These are phyloP conservation scores for Fundulus diaphanus DNA, from an alignment of 2,797 vertebrate genomes.

Conservation along the genomic window DNA sequence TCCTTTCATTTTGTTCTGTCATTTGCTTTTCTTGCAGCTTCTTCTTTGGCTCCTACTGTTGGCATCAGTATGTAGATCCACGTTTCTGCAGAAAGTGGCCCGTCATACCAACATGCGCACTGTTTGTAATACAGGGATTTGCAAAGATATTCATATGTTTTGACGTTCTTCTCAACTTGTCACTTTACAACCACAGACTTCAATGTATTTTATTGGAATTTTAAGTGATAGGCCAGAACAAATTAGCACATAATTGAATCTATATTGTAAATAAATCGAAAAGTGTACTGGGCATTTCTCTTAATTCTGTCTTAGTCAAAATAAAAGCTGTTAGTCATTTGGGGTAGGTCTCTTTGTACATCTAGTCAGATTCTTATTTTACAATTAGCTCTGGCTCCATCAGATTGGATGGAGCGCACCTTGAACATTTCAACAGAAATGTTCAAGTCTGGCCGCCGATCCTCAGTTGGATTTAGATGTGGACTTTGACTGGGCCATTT, in stretches of 20 bases:
- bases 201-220: neutral
- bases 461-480: neutral
- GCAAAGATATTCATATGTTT: neutral
- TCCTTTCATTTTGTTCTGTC: constrained; percentile 33
- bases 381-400: neutral
- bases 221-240: neutral
- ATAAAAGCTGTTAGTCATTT: neutral
- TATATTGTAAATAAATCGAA: neutral
- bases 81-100: constrained; percentile 42
- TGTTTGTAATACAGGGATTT: neutral
- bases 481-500: neutral
- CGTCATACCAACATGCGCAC: constrained; percentile 27
- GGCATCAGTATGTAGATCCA: constrained; percentile 75
- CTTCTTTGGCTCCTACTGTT: constrained; percentile 69
- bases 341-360: neutral
- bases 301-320: no score
- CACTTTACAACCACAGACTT: neutral
- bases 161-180: neutral
- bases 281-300: no score
- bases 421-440: neutral
- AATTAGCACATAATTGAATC: neutral
- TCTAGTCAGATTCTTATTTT: neutral
- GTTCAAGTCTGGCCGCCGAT: neutral
- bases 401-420: neutral
- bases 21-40: constrained; percentile 61